Conservation (phyloP, 1,140 invertebrate genomes). For the Lepidotrigona ventralis region DNA sequence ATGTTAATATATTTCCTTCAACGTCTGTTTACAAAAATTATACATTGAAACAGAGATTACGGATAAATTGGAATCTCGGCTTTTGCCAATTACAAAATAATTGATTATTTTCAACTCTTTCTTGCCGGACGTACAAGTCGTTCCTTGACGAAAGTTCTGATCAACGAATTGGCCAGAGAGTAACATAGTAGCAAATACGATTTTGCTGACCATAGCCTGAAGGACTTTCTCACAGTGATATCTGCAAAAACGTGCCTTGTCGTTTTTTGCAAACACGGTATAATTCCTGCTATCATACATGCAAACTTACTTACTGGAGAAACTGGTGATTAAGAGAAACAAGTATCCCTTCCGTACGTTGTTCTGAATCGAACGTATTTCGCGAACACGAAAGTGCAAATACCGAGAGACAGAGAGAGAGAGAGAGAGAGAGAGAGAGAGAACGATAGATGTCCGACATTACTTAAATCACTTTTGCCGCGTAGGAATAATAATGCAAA, state of each 20-base stretch:
- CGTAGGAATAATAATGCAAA: not conserved
- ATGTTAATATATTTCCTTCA: too few species aligned
- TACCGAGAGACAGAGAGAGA: not conserved
- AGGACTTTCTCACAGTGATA: not conserved
- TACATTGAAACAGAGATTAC: too few species aligned
- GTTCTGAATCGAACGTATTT: not conserved
- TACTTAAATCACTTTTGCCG: not conserved
- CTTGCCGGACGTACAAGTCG: too few species aligned
- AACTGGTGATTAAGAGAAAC: not conserved
- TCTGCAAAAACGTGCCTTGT: not conserved
- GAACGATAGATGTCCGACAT: not conserved
- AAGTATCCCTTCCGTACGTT: not conserved
- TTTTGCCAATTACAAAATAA: too few species aligned
- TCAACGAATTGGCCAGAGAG: not conserved
- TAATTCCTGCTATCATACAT: not conserved
- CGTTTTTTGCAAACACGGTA: not conserved
- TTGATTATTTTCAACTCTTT: too few species aligned
- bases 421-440: too few species aligned
- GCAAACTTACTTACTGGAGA: not conserved
- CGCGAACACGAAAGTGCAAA: not conserved
- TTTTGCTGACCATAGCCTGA: not conserved
- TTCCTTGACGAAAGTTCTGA: not conserved
- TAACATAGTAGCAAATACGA: too few species aligned
- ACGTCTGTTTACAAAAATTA: too few species aligned
- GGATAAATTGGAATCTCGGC: too few species aligned